A percentile compares a stretch with the other conserved stretches of the same genome.
Evolutionary conservation across 2,797 vertebrate species (phyloP).

Genomic region (Gouania willdenowi): DNA sequence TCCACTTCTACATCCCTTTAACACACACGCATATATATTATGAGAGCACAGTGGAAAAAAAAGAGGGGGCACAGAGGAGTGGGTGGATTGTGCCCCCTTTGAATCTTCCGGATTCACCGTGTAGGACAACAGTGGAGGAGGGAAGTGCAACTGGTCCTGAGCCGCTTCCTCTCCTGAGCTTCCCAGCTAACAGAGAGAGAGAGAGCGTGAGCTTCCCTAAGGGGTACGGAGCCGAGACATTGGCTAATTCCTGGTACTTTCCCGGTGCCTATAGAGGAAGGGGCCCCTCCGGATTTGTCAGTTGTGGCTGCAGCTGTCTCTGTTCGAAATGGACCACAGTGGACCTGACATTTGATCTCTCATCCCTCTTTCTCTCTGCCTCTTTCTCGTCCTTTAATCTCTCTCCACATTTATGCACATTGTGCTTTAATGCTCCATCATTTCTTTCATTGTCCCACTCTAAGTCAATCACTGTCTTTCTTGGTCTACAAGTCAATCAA

Average conservation of each 20-base stretch:
- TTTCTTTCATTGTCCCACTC: slow-evolving; percentile 44
- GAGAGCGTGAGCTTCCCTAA: slow-evolving; percentile 49
- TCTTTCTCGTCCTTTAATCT: slow-evolving; percentile 61
- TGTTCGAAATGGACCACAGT: slow-evolving; percentile 70
- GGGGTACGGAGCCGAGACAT: slow-evolving; percentile 63
- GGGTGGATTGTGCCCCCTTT: slow-evolving; percentile 18
- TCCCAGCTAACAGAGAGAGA: slow-evolving; percentile 19
- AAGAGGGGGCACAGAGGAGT: slow-evolving; percentile 18
- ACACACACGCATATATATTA: slow-evolving; percentile 57
- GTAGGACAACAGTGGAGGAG: slow-evolving; percentile 31
- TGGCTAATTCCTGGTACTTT: slow-evolving; percentile 73
- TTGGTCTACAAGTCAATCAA: too few relatives aligned
- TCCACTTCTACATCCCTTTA: slow-evolving; percentile 27
- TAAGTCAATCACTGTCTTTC: slow-evolving; percentile 7
- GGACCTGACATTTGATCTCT: slow-evolving; percentile 72
- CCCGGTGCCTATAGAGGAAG: slow-evolving; percentile 68
- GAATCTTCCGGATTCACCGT: slow-evolving; percentile 31
- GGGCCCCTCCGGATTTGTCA: slow-evolving; percentile 74
- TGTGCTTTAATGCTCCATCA: slow-evolving; percentile 44
- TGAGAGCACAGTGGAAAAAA: slow-evolving; percentile 33
- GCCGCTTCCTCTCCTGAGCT: slow-evolving; percentile 38
- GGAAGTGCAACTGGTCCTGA: slow-evolving; percentile 47
- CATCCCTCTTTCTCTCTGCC: slow-evolving; percentile 39
- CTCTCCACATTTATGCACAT: slow-evolving; percentile 15
- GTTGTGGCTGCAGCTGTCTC: slow-evolving; percentile 75